phyloP scores from a whole-genome alignment of 2,113 vertebrate species.

The Malurus cyaneus region DNA sequence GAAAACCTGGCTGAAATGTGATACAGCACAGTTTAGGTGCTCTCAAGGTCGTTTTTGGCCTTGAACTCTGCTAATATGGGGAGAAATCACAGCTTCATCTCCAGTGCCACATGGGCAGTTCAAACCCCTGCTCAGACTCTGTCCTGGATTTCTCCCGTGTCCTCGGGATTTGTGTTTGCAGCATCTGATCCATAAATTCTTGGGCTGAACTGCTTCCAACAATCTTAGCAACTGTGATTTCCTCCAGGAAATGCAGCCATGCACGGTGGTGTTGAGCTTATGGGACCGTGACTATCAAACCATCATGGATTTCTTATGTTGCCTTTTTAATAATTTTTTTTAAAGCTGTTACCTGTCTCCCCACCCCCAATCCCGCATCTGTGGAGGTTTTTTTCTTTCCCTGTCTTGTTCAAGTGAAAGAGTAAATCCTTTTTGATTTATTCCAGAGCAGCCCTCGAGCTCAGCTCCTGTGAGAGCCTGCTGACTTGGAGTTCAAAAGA shows the following conservation, averaged over 20 bases:
- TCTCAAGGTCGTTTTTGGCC: neutral
- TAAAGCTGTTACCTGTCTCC: neutral
- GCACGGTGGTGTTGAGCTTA: neutral
- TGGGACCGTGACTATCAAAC: neutral
- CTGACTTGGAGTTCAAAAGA: slow-evolving; percentile 48
- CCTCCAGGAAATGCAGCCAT: neutral
- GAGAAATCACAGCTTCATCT: neutral
- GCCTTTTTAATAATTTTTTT: neutral
- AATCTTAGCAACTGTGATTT: neutral
- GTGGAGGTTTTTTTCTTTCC: neutral
- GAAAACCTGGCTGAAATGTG: neutral
- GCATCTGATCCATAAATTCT: neutral
- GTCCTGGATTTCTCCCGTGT: neutral
- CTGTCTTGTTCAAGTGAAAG: neutral
- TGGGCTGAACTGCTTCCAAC: neutral
- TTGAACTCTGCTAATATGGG: neutral
- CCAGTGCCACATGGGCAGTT: neutral
- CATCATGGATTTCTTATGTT: neutral
- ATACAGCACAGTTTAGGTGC: neutral
- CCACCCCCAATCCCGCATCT: neutral
- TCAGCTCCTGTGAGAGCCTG: slow-evolving; percentile 9
- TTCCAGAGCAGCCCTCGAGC: slow-evolving; percentile 25
- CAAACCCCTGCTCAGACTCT: neutral
- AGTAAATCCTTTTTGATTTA: slow-evolving; percentile 29
- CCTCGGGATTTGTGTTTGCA: neutral